These are phyloP conservation scores for Cynaeus angustus DNA, from an alignment of 2,888 invertebrate species.

Conservation along the genomic window DNA sequence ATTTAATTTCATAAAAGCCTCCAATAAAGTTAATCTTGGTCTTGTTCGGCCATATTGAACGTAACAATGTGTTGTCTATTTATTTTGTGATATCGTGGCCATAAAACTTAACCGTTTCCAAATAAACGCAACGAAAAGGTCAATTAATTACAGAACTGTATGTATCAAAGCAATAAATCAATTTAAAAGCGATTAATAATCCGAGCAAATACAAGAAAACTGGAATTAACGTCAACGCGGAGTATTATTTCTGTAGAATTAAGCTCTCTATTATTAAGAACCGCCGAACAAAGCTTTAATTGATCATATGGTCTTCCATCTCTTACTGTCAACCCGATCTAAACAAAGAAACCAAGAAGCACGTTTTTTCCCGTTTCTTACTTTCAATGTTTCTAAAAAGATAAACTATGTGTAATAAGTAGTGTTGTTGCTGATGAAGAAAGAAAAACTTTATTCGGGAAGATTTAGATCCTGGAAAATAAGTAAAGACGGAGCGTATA, in stretches of 20 bases:
- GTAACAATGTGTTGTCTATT: slow-evolving; percentile 39
- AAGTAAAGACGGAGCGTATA: slow-evolving; percentile 59
- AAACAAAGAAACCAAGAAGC: slow-evolving; percentile 7
- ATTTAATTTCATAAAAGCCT: slow-evolving; percentile 42
- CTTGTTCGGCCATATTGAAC: slow-evolving; percentile 30
- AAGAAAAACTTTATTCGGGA: slow-evolving; percentile 40
- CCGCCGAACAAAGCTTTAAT: slow-evolving; percentile 40
- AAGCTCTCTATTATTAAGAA: slow-evolving; percentile 42
- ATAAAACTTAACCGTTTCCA: slow-evolving; percentile 45
- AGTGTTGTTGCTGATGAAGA: slow-evolving; percentile 13
- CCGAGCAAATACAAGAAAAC: slow-evolving; percentile 64
- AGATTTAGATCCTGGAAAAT: slow-evolving; percentile 63
- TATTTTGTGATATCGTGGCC: slow-evolving; percentile 40
- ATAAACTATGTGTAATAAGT: slow-evolving; percentile 3
- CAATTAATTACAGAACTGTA: slow-evolving; percentile 60
- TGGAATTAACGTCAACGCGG: slow-evolving; percentile 52
- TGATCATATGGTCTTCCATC: slow-evolving; percentile 35
- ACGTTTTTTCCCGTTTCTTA: neutral
- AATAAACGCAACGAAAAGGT: slow-evolving; percentile 50
- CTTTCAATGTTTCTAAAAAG: neutral
- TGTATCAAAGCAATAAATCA: slow-evolving; percentile 66
- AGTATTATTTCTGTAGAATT: slow-evolving; percentile 42
- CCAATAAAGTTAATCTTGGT: slow-evolving; percentile 33
- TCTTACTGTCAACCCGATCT: neutral
- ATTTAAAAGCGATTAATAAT: slow-evolving; percentile 70